phyloP scores from a whole-genome alignment of 2,888 invertebrate genomes.

The Rhagonycha fulva region DNA sequence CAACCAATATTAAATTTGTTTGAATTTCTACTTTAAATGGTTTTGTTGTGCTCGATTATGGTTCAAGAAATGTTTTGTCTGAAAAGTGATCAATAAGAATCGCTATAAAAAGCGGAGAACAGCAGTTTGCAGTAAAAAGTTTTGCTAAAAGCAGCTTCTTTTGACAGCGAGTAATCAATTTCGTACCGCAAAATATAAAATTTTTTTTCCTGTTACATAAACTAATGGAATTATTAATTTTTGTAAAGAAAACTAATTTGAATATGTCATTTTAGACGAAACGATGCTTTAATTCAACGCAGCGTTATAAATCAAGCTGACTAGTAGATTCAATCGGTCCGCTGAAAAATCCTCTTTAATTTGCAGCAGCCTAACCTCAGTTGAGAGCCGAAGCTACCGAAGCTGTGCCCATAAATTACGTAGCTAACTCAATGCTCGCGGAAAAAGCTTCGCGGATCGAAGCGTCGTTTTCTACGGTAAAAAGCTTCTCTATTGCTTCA shows the following conservation, averaged over 20 bases:
- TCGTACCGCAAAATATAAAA: background rate
- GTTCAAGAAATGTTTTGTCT: slow-evolving; percentile 3
- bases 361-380: slow-evolving; percentile 52
- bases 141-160: slow-evolving; percentile 5
- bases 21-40: background rate
- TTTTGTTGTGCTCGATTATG: background rate
- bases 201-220: background rate
- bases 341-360: slow-evolving; percentile 54
- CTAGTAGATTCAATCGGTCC: slow-evolving; percentile 53
- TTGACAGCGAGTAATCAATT: slow-evolving; percentile 15
- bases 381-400: slow-evolving; percentile 44
- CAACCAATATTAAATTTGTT: background rate
- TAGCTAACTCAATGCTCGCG: slow-evolving; percentile 36
- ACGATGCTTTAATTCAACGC: slow-evolving; percentile 26
- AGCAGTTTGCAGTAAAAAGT: slow-evolving; percentile 8
- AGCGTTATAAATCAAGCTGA: slow-evolving; percentile 48
- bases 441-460: slow-evolving; percentile 34
- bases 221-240: slow-evolving; percentile 3
- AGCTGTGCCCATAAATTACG: slow-evolving; percentile 49
- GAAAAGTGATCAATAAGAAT: slow-evolving; percentile 12
- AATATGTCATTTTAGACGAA: slow-evolving; percentile 10
- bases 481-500: slow-evolving; percentile 21
- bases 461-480: slow-evolving; percentile 25
- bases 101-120: slow-evolving; percentile 3
- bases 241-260: slow-evolving; percentile 10